These are phyloP conservation scores for Channa maculata DNA, from an alignment of 2,113 vertebrate species.

Conservation along the genomic window DNA sequence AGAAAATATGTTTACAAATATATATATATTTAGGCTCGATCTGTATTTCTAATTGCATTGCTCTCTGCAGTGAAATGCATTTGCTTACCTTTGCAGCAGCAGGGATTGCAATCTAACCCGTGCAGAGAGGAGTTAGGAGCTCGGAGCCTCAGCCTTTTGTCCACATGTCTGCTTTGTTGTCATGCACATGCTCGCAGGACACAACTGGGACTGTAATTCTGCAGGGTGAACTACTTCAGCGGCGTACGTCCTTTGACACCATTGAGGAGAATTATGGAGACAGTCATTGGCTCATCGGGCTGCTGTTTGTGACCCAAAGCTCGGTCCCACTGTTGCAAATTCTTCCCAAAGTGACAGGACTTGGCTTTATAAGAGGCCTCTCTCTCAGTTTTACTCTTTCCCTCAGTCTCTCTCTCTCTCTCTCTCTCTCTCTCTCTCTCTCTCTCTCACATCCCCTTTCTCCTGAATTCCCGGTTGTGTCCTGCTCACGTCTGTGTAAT, in stretches of 20 bases:
- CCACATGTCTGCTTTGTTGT: conserved; percentile 68
- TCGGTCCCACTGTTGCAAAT: conserved; percentile 46
- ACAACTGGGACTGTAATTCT: conserved; percentile 35
- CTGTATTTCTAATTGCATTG: not conserved
- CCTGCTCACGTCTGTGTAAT: conserved; percentile 58
- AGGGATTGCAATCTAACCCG: conserved; percentile 25
- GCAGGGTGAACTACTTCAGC: conserved; percentile 36
- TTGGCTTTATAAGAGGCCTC: conserved; percentile 73
- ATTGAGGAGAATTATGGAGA: conserved; percentile 41
- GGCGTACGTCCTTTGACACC: conserved; percentile 28
- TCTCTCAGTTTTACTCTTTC: conserved; percentile 26
- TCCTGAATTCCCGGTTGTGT: conserved; percentile 45
- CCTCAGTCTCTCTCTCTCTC: conserved; percentile 3
- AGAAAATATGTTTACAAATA: too few relatives aligned
- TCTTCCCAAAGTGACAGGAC: conserved; percentile 61
- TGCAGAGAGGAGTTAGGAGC: conserved; percentile 40
- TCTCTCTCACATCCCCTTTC: conserved; percentile 30
- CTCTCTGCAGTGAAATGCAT: not conserved
- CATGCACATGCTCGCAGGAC: conserved; percentile 48
- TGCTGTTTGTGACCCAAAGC: conserved; percentile 52
- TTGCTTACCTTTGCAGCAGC: conserved; percentile 64
- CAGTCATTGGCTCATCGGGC: conserved; percentile 45
- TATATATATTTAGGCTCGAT: too few relatives aligned
- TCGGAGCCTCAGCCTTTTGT: conserved; percentile 48
- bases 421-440: conserved; percentile 14